Conservation (phyloP, 1,140 invertebrate species). For the Asbolus verrucosus region DNA sequence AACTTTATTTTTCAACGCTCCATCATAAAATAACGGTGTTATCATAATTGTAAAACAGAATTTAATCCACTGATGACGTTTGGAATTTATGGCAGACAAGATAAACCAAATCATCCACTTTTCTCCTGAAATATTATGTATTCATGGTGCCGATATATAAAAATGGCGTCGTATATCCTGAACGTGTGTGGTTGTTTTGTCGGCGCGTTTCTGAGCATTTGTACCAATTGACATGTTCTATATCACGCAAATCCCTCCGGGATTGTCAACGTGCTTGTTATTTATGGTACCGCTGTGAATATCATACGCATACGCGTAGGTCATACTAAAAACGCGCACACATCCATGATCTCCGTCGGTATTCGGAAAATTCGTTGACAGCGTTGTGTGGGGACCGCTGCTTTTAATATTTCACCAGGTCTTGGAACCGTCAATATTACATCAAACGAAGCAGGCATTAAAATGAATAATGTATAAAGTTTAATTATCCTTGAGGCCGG, state of each 20-base stretch:
- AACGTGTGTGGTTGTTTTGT: conserved; percentile 49
- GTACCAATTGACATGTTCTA: conserved; percentile 60
- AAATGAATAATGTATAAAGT: conserved; percentile 10
- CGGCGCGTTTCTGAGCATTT: conserved; percentile 54
- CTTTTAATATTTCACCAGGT: conserved; percentile 35
- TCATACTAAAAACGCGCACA: conserved; percentile 35
- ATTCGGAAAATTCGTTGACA: conserved; percentile 22
- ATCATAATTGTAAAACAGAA: not conserved
- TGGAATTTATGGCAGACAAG: not conserved
- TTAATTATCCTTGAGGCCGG: conserved; percentile 17
- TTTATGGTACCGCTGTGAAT: conserved; percentile 45
- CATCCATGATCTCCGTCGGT: not conserved
- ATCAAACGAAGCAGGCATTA: conserved; percentile 16
- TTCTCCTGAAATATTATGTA: conserved; percentile 42
- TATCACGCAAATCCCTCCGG: conserved; percentile 56
- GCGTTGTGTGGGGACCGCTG: conserved; percentile 1
- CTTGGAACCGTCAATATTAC: conserved; percentile 18
- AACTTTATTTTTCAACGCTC: not conserved
- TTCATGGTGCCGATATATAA: conserved; percentile 49
- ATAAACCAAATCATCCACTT: conserved; percentile 8
- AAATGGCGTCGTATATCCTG: conserved; percentile 41
- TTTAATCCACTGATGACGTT: not conserved
- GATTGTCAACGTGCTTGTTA: conserved; percentile 51
- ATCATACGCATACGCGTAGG: conserved; percentile 38
- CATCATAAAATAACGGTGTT: not conserved